These are phyloP conservation scores for Cephus sareptanus DNA, from an alignment of 2,888 invertebrate species.

Conservation along the genomic window DNA sequence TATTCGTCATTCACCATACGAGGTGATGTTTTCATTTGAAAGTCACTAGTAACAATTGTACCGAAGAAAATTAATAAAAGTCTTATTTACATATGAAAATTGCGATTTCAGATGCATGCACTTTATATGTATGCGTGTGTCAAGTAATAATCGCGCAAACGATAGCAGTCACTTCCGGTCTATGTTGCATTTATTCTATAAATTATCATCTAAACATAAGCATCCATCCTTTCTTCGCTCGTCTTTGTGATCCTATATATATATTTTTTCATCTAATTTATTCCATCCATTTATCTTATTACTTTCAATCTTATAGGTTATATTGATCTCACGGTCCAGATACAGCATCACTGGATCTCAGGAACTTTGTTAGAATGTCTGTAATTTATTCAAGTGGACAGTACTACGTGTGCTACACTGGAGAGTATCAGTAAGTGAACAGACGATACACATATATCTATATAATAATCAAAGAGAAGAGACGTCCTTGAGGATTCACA, in stretches of 20 bases:
- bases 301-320: no score
- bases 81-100: neutral
- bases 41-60: neutral
- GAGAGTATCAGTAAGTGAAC: neutral
- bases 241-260: no score
- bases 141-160: conserved; percentile 31
- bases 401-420: neutral
- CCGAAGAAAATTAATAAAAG: neutral
- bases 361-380: neutral
- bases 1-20: neutral
- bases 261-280: no score
- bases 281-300: no score
- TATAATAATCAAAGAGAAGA: neutral
- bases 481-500: neutral
- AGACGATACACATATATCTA: neutral
- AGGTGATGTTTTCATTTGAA: neutral
- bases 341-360: neutral
- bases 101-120: neutral
- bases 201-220: no score
- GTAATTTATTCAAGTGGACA: no score
- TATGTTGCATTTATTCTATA: neutral
- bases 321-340: no score
- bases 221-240: no score
- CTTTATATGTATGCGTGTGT: neutral
- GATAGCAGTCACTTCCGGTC: conserved; percentile 48